Conservation (phyloP, 2,797 vertebrate genomes). For the Brachyalestes nurse region DNA sequence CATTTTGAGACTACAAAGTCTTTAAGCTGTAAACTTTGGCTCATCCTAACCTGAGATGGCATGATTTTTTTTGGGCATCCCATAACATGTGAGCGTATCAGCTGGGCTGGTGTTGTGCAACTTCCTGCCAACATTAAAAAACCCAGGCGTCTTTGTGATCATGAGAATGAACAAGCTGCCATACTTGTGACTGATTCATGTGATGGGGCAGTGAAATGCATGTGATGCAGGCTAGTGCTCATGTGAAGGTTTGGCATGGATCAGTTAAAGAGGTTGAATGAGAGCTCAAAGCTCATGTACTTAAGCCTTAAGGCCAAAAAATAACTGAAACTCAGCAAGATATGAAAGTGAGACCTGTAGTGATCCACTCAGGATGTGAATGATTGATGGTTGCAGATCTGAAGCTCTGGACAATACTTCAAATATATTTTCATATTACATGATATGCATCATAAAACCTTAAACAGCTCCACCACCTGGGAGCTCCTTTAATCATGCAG, state of each 20-base stretch:
- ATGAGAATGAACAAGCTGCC: constrained; percentile 2
- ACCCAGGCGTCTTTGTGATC: not conserved
- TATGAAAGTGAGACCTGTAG: not conserved
- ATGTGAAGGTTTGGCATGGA: not conserved
- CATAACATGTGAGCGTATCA: not conserved
- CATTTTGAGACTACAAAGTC: not conserved
- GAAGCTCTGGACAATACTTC: not conserved
- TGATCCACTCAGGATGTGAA: not conserved
- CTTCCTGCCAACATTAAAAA: constrained; percentile 20
- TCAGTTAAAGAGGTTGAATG: constrained; percentile 8
- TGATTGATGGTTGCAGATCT: not conserved
- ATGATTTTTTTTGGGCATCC: not conserved
- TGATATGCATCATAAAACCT: not conserved
- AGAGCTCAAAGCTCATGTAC: not conserved
- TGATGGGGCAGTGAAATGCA: constrained; percentile 10
- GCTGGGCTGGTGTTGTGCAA: constrained; percentile 21
- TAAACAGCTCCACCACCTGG: not conserved
- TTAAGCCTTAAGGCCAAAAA: not conserved
- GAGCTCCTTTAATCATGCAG: not conserved
- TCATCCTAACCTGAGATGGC: not conserved
- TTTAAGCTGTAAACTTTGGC: not conserved
- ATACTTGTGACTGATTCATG: constrained; percentile 33
- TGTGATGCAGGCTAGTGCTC: constrained; percentile 1
- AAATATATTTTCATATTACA: not conserved
- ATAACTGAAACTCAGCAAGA: not conserved